These are phyloP conservation scores for Ruditapes philippinarum DNA, from an alignment of 1,140 invertebrate genomes.

Conservation along the genomic window DNA sequence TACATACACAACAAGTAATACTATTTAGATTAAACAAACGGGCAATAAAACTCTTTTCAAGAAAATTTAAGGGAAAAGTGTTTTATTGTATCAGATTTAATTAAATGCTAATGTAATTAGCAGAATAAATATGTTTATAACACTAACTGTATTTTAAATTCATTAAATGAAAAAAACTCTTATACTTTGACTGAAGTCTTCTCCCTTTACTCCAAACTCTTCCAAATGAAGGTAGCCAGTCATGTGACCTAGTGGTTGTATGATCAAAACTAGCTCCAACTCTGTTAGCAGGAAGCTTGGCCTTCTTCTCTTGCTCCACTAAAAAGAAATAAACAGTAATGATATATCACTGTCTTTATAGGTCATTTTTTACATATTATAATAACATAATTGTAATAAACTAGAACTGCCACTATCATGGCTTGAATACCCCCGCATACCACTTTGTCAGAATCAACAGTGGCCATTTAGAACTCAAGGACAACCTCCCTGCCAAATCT, in stretches of 20 bases:
- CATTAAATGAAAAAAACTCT: not conserved
- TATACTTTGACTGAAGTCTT: constrained; percentile 68
- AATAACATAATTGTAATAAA: no score
- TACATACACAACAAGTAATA: no score
- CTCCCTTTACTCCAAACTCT: constrained; percentile 71
- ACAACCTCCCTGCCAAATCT: no score
- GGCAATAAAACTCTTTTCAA: no score
- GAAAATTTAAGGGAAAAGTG: no score
- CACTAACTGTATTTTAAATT: not conserved
- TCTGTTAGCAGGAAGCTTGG: constrained; percentile 61
- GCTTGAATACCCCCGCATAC: no score
- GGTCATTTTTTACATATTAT: no score
- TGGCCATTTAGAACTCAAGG: no score
- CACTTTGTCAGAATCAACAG: no score
- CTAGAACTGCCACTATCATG: no score
- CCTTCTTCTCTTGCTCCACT: constrained; percentile 66
- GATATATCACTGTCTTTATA: no score
- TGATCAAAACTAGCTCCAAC: constrained; percentile 68
- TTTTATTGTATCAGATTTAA: not conserved
- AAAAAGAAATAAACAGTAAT: not conserved
- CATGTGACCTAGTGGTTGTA: not conserved
- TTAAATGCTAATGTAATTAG: not conserved
- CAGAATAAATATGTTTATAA: not conserved
- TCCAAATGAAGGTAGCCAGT: constrained; percentile 71
- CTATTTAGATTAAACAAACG: no score